A percentile compares a stretch with the other conserved stretches of the same genome.
Conservation (phyloP, 2,113 vertebrate genomes). For the Emydocephalus ijimae region DNA sequence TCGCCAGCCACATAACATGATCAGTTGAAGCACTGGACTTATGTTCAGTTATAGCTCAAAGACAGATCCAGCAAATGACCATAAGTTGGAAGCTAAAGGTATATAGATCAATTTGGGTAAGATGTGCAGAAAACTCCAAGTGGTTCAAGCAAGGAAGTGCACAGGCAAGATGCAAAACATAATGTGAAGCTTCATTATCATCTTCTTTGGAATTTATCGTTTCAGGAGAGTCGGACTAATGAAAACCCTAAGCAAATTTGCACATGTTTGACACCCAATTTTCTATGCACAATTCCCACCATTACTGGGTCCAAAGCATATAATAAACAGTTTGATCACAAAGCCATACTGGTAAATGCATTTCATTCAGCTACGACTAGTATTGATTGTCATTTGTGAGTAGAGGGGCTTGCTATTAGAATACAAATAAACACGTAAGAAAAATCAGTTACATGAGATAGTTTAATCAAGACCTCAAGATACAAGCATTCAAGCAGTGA, state of each 20-base stretch:
- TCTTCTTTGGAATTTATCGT: not conserved
- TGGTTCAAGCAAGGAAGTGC: not conserved
- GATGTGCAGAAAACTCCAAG: not conserved
- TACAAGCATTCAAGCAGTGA: conserved; percentile 40
- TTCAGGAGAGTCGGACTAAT: not conserved
- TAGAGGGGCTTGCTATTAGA: conserved; percentile 57
- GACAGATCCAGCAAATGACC: not conserved
- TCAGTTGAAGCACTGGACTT: not conserved
- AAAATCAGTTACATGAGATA: not conserved
- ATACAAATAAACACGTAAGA: conserved; percentile 17
- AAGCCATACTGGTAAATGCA: not conserved
- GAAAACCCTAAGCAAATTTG: not conserved
- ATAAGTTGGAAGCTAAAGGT: not conserved
- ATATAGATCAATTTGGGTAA: not conserved
- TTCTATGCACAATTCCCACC: too few relatives aligned
- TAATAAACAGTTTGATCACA: not conserved
- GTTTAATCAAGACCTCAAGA: not conserved
- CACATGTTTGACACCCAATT: not conserved
- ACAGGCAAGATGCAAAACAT: not conserved
- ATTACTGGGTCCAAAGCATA: not conserved
- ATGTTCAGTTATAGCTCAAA: not conserved
- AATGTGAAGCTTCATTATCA: not conserved
- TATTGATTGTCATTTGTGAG: not conserved
- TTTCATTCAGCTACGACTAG: not conserved
- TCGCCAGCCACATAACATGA: not conserved